A percentile compares a stretch with the other conserved stretches of the same genome.
phyloP scores from a whole-genome alignment of 2,797 vertebrate genomes.

The Scleropages formosus region DNA sequence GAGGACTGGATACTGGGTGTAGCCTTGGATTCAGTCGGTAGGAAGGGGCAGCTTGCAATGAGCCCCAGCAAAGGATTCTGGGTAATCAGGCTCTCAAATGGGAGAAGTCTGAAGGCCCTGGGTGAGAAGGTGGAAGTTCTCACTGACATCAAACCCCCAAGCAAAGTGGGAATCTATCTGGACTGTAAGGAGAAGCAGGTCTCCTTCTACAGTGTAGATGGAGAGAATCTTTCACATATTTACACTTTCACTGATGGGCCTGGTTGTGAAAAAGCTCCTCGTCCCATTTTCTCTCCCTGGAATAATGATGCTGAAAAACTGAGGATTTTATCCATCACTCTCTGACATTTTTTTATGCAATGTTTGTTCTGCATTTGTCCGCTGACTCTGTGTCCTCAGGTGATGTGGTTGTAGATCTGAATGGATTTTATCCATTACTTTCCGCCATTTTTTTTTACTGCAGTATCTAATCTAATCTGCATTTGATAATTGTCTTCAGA shows the following conservation, averaged over 20 bases:
- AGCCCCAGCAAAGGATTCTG: slow-evolving; percentile 25
- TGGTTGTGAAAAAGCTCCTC: neutral
- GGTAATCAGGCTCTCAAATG: slow-evolving; percentile 28
- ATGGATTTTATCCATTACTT: too few relatives aligned
- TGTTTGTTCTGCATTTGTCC: too few relatives aligned
- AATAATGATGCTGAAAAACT: neutral
- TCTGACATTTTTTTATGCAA: too few relatives aligned
- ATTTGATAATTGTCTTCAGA: too few relatives aligned
- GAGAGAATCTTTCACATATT: neutral
- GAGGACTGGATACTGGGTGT: slow-evolving; percentile 30
- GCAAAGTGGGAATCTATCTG: slow-evolving; percentile 11
- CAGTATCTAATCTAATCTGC: too few relatives aligned
- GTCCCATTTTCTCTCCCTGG: slow-evolving; percentile 3
- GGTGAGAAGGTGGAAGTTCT: slow-evolving; percentile 4
- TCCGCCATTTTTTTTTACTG: too few relatives aligned
- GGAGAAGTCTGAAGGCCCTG: slow-evolving; percentile 18
- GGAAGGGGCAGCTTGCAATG: slow-evolving; percentile 22
- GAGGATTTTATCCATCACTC: neutral
- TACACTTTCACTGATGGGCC: neutral
- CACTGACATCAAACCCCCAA: neutral
- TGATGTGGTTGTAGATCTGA: too few relatives aligned
- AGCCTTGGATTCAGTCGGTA: neutral
- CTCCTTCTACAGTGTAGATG: slow-evolving; percentile 14
- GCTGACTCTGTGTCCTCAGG: too few relatives aligned
- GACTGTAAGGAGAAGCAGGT: slow-evolving; percentile 16